Conservation (phyloP, 2,797 vertebrate genomes). For the Coendou prehensilis region DNA sequence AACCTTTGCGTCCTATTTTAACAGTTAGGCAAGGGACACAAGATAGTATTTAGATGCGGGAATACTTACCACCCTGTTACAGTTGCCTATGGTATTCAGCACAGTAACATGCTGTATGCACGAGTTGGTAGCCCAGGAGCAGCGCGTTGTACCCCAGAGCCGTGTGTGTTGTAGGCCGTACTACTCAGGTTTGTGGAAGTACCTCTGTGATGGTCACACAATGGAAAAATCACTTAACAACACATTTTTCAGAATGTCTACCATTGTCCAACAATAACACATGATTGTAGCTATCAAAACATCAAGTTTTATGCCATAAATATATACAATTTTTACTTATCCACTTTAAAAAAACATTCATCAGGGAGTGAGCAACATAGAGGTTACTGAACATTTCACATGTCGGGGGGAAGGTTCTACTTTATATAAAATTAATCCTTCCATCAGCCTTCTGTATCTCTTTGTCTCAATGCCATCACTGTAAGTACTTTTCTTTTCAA, state of each 20-base stretch:
- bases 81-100: not conserved
- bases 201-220: not conserved
- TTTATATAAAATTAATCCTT: not conserved
- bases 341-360: not conserved
- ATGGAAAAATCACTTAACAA: not conserved
- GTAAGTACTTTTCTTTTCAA: not conserved
- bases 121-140: not conserved
- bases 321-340: not conserved
- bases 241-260: not conserved
- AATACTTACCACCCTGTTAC: not conserved
- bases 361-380: not conserved
- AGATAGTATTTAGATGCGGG: not conserved
- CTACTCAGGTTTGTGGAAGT: not conserved
- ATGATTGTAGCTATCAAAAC: not conserved
- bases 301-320: no score
- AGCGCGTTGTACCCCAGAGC: not conserved
- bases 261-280: not conserved
- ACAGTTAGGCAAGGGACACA: not conserved
- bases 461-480: not conserved
- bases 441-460: not conserved
- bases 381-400: not conserved
- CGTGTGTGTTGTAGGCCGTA: not conserved
- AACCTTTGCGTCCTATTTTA: not conserved
- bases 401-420: not conserved
- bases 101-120: not conserved